Evolutionary conservation across 64 coral and sea anemone species (phyloP), one percentile per base, ranked within the genome.

Genomic region (Dendronephthya gigantea): DNA sequence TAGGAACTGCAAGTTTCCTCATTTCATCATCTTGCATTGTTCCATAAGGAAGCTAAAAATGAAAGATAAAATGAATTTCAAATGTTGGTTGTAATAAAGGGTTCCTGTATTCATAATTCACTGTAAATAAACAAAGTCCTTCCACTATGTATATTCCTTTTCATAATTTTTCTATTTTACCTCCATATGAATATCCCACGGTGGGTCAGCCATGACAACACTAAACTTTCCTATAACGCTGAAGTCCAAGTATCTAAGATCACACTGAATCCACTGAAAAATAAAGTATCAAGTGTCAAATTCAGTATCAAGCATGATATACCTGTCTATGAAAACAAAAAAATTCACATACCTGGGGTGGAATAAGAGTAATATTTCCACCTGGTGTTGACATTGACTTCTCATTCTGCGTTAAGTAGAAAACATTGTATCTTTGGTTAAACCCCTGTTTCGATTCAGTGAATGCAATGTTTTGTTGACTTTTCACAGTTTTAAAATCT

Each of bases 21-120:
- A 97, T 97, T 48, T 97, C 94, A 68, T 97, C 94, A 88, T 97
- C 94, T 39, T 91, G 90, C 94, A 97, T 97, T n/a, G 94, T 97
- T 23, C 94, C 94, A 88, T 97, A 97, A 22, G 94, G 94, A 16
- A 97, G 88, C 94, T 97, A 84, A 12, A 23, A 82, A 83, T 23
- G 31, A 27, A 39, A 41, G 7, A 36, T 14, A 29, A 39, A 5
- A 62, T 27, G 8, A 7, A 27, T 27, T 5, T 2, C 19, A 62
- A 62, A n/a, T 62, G 55, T 62, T 62, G 19, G 16, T 62, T 79
- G 9, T 34, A 15, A 39, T 33, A 9, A 33, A 79, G 36, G n/a
- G n/a, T n/a, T n/a, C n/a, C n/a, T n/a, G n/a, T n/a, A n/a, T n/a
- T n/a, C n/a, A n/a, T n/a, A n/a, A n/a, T n/a, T n/a, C n/a, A n/a